Evolutionary conservation across 2,888 invertebrate genomes (phyloP).

Genomic region (Tetranychus piercei): DNA sequence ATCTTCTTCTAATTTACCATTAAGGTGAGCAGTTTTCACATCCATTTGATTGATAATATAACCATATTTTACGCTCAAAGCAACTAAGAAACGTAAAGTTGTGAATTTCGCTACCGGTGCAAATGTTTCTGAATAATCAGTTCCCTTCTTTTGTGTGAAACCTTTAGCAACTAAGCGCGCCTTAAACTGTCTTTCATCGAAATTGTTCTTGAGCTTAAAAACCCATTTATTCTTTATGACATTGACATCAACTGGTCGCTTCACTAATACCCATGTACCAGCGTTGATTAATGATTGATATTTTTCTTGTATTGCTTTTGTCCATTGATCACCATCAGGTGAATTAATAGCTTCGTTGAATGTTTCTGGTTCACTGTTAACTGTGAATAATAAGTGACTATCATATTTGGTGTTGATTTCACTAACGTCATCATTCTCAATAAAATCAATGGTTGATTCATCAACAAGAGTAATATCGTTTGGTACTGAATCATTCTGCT

Average conservation of each 20-base stretch:
- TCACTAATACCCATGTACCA: not conserved
- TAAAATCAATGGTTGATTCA: too few species aligned
- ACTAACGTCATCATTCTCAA: too few species aligned
- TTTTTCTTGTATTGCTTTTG: not conserved
- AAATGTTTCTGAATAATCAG: constrained; percentile 26
- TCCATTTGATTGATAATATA: constrained; percentile 21
- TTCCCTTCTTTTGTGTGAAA: constrained; percentile 20
- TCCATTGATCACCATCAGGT: not conserved
- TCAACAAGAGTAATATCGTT: too few species aligned
- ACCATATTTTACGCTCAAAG: constrained; percentile 16
- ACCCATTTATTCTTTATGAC: constrained; percentile 6
- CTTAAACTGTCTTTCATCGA: constrained; percentile 32
- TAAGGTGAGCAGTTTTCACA: constrained; percentile 21
- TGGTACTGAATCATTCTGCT: too few species aligned
- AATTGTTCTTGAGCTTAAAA: constrained; percentile 12
- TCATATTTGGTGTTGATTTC: too few species aligned
- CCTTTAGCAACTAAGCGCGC: constrained; percentile 27
- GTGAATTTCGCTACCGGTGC: constrained; percentile 21
- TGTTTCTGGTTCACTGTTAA: not conserved
- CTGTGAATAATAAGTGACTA: not conserved
- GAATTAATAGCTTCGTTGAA: not conserved
- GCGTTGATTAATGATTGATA: not conserved
- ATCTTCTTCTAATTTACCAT: too few species aligned
- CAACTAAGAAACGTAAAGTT: constrained; percentile 21
- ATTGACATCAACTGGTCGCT: not conserved